Evolutionary conservation across 1,140 invertebrate species (phyloP).

Genomic region (Drosophila lowei): DNA sequence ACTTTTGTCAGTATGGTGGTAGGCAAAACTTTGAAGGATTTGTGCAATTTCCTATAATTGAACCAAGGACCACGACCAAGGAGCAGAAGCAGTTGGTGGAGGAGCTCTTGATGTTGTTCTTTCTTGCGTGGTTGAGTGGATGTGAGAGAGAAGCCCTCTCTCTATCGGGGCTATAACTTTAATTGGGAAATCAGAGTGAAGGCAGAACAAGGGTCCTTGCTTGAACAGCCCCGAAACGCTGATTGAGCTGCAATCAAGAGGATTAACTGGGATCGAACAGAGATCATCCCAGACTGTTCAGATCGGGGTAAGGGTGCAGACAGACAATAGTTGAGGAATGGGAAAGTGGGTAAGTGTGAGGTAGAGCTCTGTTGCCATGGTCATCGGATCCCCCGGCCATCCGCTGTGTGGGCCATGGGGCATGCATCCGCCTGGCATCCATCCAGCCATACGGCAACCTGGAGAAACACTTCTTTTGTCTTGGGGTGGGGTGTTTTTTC

Average conservation of each 20-base stretch:
- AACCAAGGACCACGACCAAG: slow-evolving; percentile 11
- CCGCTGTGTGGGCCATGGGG: slow-evolving; percentile 14
- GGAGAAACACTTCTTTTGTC: slow-evolving; percentile 47
- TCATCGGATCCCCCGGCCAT: slow-evolving; percentile 31
- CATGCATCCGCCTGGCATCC: slow-evolving; percentile 14
- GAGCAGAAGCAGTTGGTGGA: background rate
- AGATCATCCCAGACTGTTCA: no score
- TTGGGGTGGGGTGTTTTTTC: slow-evolving; percentile 47
- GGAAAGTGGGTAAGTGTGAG: no score
- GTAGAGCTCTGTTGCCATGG: slow-evolving; percentile 5
- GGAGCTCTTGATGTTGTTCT: background rate
- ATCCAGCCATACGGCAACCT: slow-evolving; percentile 1
- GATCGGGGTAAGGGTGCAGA: no score
- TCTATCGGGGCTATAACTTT: background rate
- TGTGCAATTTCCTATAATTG: slow-evolving; percentile 75
- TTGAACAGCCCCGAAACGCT: no score
- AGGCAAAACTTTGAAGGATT: slow-evolving; percentile 69
- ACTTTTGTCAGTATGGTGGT: slow-evolving; percentile 40
- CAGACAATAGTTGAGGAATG: no score
- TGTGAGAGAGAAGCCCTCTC: no score
- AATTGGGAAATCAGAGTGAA: no score
- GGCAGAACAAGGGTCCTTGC: no score
- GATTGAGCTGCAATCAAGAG: no score
- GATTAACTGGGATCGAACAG: no score
- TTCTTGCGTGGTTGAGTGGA: slow-evolving; percentile 18